phyloP scores from a whole-genome alignment of 2,113 vertebrate genomes.

The Falcunculus frontatus region DNA sequence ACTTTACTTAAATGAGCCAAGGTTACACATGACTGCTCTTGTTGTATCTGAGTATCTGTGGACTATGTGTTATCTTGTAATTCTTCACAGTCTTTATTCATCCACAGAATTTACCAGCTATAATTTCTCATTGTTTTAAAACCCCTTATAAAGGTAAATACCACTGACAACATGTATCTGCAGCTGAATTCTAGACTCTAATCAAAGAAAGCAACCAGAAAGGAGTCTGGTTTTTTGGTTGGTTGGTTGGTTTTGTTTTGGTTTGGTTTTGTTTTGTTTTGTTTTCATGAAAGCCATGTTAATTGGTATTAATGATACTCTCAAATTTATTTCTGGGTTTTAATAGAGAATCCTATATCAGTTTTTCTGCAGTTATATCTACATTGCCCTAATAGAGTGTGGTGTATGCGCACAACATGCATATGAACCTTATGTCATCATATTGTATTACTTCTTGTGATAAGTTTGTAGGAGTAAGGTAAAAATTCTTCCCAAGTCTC shows the following conservation, averaged over 20 bases:
- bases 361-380: neutral
- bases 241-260: neutral
- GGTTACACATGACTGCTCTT: neutral
- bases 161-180: neutral
- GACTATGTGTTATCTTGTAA: neutral
- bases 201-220: neutral
- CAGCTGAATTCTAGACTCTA: neutral
- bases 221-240: neutral
- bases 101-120: neutral
- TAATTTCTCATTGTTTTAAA: neutral
- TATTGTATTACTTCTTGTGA: neutral
- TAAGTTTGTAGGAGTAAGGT: neutral
- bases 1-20: neutral
- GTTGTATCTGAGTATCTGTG: neutral
- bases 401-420: neutral
- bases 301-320: neutral
- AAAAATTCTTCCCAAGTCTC: neutral
- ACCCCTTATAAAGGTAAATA: neutral
- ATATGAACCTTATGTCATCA: neutral
- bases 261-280: neutral
- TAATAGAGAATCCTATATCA: neutral
- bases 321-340: neutral
- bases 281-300: neutral
- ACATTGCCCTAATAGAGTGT: neutral
- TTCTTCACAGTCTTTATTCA: neutral